Conservation (phyloP, 2,797 vertebrate species). For the Taenioides sp. region DNA sequence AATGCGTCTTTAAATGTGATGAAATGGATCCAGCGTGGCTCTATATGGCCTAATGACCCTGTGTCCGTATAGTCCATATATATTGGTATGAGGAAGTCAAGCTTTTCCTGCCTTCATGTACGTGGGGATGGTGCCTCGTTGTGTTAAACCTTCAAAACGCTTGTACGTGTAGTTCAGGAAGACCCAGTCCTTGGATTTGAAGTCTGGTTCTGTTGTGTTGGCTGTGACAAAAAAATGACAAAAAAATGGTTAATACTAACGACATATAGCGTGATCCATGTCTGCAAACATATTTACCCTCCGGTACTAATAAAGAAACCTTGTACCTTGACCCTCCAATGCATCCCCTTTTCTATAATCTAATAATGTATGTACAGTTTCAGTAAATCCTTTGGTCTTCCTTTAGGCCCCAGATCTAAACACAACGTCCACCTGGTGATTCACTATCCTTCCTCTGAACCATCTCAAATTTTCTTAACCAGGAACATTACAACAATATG, state of each 20-base stretch:
- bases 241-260: background rate
- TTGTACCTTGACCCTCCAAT: too few relatives aligned
- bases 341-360: too few relatives aligned
- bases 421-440: too few relatives aligned
- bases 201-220: conserved; percentile 92
- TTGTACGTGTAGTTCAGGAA: conserved; percentile 99
- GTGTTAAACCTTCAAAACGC: conserved; percentile 95
- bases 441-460: too few relatives aligned
- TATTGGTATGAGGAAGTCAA: conserved; percentile 62
- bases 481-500: too few relatives aligned
- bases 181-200: conserved; percentile 99
- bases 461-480: too few relatives aligned
- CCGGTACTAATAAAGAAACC: too few relatives aligned
- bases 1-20: conserved; percentile 28
- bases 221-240: conserved; percentile 67
- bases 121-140: conserved; percentile 93
- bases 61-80: conserved; percentile 66
- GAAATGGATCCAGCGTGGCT: conserved; percentile 66
- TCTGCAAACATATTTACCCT: too few relatives aligned
- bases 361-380: too few relatives aligned
- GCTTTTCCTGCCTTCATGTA: conserved; percentile 96
- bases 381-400: too few relatives aligned
- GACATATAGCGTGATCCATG: background rate
- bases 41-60: conserved; percentile 57
- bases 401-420: too few relatives aligned